Conservation (phyloP, 2,888 invertebrate genomes). For the Nephrotoma appendiculata region DNA sequence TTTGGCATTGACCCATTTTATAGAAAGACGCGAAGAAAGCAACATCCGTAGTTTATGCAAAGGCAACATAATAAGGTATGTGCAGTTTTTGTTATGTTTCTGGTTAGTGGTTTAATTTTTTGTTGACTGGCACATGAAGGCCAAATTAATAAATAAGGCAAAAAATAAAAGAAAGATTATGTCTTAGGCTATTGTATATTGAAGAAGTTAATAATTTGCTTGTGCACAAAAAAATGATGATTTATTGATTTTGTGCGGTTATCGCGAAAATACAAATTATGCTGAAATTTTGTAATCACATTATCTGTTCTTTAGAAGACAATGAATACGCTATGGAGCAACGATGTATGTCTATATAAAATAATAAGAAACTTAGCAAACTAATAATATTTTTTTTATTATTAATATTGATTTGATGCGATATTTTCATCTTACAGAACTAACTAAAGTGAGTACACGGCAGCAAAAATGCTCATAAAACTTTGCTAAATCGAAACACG, state of each 20-base stretch:
- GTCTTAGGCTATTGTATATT: background rate
- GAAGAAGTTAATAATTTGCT: background rate
- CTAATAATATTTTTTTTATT: no score
- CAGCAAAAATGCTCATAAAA: no score
- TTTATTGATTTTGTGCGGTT: background rate
- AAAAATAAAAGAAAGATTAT: background rate
- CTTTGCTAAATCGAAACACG: no score
- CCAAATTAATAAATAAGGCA: background rate
- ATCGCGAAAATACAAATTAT: background rate
- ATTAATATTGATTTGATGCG: no score
- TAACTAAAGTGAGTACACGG: no score
- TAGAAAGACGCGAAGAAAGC: background rate
- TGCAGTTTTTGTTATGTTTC: background rate
- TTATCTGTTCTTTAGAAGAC: no score
- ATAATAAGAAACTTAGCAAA: no score
- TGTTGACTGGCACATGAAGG: background rate
- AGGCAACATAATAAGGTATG: background rate
- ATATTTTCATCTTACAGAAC: no score
- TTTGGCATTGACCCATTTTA: background rate
- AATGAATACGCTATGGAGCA: no score
- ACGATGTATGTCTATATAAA: no score
- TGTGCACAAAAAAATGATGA: background rate
- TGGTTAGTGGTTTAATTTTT: background rate
- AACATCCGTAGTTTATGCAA: background rate
- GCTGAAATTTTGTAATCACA: background rate